These are phyloP conservation scores for Dinoponera quadriceps DNA, from an alignment of 1,140 invertebrate species.

Conservation along the genomic window DNA sequence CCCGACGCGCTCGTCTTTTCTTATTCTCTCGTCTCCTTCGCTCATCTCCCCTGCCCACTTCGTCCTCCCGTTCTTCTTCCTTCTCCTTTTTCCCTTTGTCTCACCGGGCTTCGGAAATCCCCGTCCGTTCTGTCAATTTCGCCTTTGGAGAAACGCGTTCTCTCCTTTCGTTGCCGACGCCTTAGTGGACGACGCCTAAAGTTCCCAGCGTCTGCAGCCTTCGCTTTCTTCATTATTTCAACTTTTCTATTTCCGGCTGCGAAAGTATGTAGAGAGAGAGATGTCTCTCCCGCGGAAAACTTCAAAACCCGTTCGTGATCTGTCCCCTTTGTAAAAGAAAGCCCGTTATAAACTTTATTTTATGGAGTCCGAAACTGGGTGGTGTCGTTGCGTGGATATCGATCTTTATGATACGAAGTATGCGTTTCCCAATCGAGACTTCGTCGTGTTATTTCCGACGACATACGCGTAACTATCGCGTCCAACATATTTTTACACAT, in stretches of 20 bases:
- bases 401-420: not conserved
- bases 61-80: not conserved
- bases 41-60: not conserved
- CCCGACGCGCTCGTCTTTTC: conserved; percentile 57
- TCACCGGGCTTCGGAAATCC: conserved; percentile 1
- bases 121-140: conserved; percentile 51
- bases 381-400: not conserved
- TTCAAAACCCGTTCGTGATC: conserved; percentile 10
- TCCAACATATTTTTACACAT: too few relatives aligned
- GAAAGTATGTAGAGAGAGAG: conserved; percentile 28
- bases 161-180: conserved; percentile 5
- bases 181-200: conserved; percentile 31
- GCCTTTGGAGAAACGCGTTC: conserved; percentile 33
- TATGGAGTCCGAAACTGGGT: not conserved
- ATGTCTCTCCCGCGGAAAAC: not conserved
- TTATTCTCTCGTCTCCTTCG: conserved; percentile 45
- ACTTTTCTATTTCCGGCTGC: conserved; percentile 31
- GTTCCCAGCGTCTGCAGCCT: conserved; percentile 22
- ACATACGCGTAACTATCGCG: too few relatives aligned
- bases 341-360: conserved; percentile 25
- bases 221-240: conserved; percentile 42
- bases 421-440: not conserved
- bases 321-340: conserved; percentile 19
- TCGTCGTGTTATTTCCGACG: not conserved
- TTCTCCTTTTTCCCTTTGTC: conserved; percentile 48